These are phyloP conservation scores for Notodonta dromedarius DNA, from an alignment of 2,888 invertebrate genomes.

Conservation along the genomic window DNA sequence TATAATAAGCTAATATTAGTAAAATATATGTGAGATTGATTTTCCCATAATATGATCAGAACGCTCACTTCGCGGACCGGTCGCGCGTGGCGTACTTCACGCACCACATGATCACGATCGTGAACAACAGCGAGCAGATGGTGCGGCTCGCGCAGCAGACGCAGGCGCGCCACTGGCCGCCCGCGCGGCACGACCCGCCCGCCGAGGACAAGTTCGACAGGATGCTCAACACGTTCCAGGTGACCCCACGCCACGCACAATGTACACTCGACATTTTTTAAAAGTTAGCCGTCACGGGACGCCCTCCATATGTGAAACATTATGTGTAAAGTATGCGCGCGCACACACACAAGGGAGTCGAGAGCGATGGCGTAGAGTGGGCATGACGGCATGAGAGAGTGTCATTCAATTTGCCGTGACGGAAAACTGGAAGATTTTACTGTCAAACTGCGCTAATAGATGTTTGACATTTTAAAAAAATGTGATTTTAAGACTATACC, in stretches of 20 bases:
- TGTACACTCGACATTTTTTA: too few species aligned
- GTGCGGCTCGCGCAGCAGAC: constrained; percentile 94
- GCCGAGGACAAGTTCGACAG: constrained; percentile 84
- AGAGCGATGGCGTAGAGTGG: too few species aligned
- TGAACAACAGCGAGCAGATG: constrained; percentile 97
- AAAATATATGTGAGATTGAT: not conserved
- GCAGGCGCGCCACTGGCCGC: constrained; percentile 93
- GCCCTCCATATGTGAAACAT: too few species aligned
- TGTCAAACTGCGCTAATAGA: too few species aligned
- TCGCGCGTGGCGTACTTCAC: constrained; percentile 95
- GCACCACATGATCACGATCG: constrained; percentile 97
- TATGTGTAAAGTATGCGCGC: too few species aligned
- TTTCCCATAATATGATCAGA: constrained; percentile 56
- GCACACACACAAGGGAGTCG: too few species aligned
- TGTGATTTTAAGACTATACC: too few species aligned
- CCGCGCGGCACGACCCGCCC: constrained; percentile 83
- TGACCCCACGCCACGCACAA: constrained; percentile 35
- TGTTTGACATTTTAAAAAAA: too few species aligned
- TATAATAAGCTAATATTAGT: not conserved
- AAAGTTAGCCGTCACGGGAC: too few species aligned
- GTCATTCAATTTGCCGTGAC: too few species aligned
- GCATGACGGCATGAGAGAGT: too few species aligned
- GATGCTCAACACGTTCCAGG: constrained; percentile 88
- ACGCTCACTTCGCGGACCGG: constrained; percentile 95
- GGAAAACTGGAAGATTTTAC: too few species aligned